Evolutionary conservation across 2,888 invertebrate genomes (phyloP).

Genomic region (Tanypteryx hageni): DNA sequence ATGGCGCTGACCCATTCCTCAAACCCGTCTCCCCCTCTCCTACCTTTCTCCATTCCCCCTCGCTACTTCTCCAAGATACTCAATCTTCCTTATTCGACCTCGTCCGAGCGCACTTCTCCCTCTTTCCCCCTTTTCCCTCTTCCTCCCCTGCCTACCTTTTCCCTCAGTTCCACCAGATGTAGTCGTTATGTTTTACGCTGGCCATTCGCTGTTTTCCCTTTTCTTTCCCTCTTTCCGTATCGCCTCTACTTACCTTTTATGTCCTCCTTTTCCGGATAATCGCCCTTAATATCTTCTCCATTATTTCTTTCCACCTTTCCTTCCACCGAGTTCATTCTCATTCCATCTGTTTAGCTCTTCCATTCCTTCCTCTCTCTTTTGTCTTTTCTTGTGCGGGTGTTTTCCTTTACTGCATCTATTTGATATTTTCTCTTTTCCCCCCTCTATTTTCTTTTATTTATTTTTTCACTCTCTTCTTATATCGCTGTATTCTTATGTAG

Average conservation of each 20-base stretch:
- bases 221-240: background rate
- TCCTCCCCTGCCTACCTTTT: background rate
- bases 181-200: background rate
- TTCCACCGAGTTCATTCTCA: background rate
- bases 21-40: background rate
- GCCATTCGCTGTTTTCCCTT: background rate
- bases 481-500: too few species aligned
- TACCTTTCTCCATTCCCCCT: background rate
- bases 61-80: background rate
- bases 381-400: too few species aligned
- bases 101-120: background rate
- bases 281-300: background rate
- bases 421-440: too few species aligned
- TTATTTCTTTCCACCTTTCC: background rate
- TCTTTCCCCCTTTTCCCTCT: too few species aligned
- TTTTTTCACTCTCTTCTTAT: background rate
- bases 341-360: background rate
- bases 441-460: too few species aligned
- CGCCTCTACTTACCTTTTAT: background rate
- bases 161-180: background rate
- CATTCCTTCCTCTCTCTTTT: too few species aligned
- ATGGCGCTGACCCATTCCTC: background rate
- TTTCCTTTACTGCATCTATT: too few species aligned
- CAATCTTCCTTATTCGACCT: slow-evolving; percentile 1
- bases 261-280: background rate